Conservation (phyloP, 2,797 vertebrate species). For the Allobates femoralis region DNA sequence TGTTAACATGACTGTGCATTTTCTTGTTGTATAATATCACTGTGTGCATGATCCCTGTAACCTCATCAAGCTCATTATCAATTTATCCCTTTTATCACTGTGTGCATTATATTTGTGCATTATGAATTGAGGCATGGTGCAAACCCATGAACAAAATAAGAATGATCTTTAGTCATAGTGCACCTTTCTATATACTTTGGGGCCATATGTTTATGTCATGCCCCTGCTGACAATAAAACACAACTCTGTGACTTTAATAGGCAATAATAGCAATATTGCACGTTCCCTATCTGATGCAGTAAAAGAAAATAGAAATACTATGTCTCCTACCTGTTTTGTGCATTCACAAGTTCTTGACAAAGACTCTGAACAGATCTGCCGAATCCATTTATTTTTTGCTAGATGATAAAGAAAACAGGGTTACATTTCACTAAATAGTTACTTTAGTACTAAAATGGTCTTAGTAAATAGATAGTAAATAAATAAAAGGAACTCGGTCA, state of each 20-base stretch:
- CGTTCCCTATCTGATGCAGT: not conserved
- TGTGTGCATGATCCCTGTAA: not conserved
- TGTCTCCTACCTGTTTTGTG: conserved; percentile 28
- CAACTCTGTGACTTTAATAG: not conserved
- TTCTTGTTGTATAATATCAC: not conserved
- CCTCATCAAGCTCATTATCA: not conserved
- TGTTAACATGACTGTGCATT: not conserved
- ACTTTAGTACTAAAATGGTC: not conserved
- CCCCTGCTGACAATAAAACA: too few relatives aligned
- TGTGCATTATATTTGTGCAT: not conserved
- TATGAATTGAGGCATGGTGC: not conserved
- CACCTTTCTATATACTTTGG: too few relatives aligned
- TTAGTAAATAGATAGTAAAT: not conserved
- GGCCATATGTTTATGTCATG: too few relatives aligned
- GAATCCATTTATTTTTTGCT: conserved; percentile 50
- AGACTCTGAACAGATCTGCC: conserved; percentile 10
- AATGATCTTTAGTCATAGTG: too few relatives aligned
- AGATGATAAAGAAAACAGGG: conserved; percentile 4
- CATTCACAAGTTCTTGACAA: conserved; percentile 35
- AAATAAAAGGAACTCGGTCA: not conserved
- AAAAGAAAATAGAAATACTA: not conserved
- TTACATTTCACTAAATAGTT: not conserved
- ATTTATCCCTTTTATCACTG: not conserved
- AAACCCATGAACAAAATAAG: too few relatives aligned
- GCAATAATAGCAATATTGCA: not conserved